These are phyloP conservation scores for Crotalus tigris DNA, from an alignment of 2,113 vertebrate species.

Conservation along the genomic window DNA sequence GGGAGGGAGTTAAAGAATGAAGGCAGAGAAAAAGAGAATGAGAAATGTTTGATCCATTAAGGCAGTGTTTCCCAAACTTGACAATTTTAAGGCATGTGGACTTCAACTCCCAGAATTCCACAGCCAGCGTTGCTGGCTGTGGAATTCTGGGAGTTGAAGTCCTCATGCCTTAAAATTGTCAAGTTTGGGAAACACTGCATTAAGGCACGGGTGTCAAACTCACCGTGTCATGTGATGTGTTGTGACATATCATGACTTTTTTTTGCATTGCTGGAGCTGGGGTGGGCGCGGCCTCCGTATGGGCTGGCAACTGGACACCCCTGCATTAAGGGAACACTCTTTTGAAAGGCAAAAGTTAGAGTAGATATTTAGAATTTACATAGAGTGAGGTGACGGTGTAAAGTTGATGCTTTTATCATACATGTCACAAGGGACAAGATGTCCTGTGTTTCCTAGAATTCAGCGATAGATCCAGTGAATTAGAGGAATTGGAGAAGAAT, in stretches of 20 bases:
- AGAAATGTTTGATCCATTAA: background rate
- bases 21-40: background rate
- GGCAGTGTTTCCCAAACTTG: too few relatives aligned
- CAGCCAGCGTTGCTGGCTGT: too few relatives aligned
- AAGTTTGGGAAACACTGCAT: background rate
- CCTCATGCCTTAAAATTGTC: too few relatives aligned
- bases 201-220: background rate
- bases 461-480: background rate
- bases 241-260: too few relatives aligned
- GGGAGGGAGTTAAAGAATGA: background rate
- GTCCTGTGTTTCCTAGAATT: background rate
- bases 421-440: background rate
- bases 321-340: too few relatives aligned
- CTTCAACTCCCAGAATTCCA: too few relatives aligned
- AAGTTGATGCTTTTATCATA: background rate
- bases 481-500: background rate
- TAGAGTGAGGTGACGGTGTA: background rate
- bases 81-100: too few relatives aligned
- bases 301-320: too few relatives aligned
- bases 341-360: background rate
- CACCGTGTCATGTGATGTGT: too few relatives aligned
- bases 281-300: too few relatives aligned
- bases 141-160: too few relatives aligned
- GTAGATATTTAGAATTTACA: background rate
- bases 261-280: too few relatives aligned